Evolutionary conservation across 2,113 vertebrate genomes (phyloP).

Genomic region (Archocentrus centrarchus): DNA sequence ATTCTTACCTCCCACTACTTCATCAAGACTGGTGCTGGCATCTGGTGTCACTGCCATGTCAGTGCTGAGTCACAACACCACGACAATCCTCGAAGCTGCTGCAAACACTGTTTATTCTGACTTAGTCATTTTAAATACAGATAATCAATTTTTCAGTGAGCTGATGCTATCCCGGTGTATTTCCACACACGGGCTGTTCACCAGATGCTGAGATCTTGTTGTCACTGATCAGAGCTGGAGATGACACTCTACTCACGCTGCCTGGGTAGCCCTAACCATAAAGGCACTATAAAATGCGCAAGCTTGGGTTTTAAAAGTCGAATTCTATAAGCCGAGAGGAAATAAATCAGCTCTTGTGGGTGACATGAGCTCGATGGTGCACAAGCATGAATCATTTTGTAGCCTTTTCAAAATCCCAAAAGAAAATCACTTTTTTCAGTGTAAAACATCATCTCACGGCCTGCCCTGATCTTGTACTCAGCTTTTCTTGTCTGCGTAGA

Average conservation of each 20-base stretch:
- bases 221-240: slow-evolving; percentile 23
- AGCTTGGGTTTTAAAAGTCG: not conserved
- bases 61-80: slow-evolving; percentile 71
- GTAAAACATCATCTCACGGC: not conserved
- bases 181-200: slow-evolving; percentile 10
- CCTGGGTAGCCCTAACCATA: not conserved
- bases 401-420: not conserved
- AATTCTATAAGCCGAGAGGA: slow-evolving; percentile 2
- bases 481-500: slow-evolving; percentile 42
- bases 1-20: slow-evolving; percentile 66
- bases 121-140: slow-evolving; percentile 29
- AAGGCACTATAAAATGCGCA: not conserved
- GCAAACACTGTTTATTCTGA: slow-evolving; percentile 15
- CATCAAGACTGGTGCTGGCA: slow-evolving; percentile 34
- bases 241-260: not conserved
- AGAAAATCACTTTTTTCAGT: no score
- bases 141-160: not conserved
- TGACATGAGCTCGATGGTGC: not conserved
- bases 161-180: not conserved
- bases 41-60: slow-evolving; percentile 58
- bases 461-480: slow-evolving; percentile 11
- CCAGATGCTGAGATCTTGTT: not conserved
- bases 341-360: not conserved
- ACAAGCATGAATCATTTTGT: not conserved
- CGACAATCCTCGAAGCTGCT: slow-evolving; percentile 12